Evolutionary conservation across 2,888 invertebrate species (phyloP).

Genomic region (Phortica magna): DNA sequence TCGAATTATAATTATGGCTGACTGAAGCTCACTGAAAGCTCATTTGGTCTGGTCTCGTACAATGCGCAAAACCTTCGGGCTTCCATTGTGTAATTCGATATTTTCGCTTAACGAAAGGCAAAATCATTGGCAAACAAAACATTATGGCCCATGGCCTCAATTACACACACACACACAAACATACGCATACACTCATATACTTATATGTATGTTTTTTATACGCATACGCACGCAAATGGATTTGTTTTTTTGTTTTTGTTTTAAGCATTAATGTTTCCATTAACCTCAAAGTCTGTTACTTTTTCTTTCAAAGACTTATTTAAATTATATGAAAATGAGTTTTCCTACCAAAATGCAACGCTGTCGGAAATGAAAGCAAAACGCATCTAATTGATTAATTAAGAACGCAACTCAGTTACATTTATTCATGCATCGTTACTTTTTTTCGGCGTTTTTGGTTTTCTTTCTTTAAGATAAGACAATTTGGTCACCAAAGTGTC

Average conservation of each 20-base stretch:
- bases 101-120: conserved; percentile 70
- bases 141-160: conserved; percentile 73
- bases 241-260: conserved; percentile 8
- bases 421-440: no score
- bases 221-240: neutral
- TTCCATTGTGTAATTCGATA: conserved; percentile 73
- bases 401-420: no score
- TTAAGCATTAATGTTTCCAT: neutral
- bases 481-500: conserved; percentile 56
- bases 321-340: no score
- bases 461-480: no score
- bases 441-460: no score
- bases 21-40: conserved; percentile 74
- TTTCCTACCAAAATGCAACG: no score
- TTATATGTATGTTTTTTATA: no score
- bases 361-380: no score
- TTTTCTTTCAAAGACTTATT: no score
- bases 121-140: conserved; percentile 72
- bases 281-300: conserved; percentile 43
- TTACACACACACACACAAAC: conserved; percentile 56
- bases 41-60: conserved; percentile 58
- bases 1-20: conserved; percentile 76
- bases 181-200: conserved; percentile 39
- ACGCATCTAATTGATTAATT: no score
- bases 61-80: conserved; percentile 41